These are phyloP conservation scores for Pyrochroa serraticornis DNA, from an alignment of 2,888 invertebrate species.

Conservation along the genomic window DNA sequence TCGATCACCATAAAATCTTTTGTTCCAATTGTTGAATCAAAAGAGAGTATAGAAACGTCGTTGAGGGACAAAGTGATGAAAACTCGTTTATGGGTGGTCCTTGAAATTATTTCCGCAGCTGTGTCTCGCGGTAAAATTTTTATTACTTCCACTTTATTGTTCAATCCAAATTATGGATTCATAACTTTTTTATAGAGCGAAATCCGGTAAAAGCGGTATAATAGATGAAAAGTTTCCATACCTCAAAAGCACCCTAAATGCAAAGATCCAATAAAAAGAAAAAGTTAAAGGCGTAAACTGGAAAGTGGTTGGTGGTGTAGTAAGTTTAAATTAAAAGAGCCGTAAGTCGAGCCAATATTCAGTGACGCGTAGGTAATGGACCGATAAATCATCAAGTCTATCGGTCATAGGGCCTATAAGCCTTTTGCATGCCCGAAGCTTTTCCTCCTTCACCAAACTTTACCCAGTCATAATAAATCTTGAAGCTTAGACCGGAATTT, in stretches of 20 bases:
- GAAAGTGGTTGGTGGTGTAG: constrained; percentile 19
- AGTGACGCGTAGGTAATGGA: constrained; percentile 36
- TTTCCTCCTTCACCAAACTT: constrained; percentile 34
- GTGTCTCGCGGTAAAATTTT: no score
- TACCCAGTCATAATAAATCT: constrained; percentile 36
- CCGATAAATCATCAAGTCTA: constrained; percentile 40
- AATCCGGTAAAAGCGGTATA: neutral
- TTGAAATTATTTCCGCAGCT: no score
- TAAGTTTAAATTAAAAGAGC: constrained; percentile 31
- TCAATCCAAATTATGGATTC: no score
- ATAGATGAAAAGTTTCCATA: constrained; percentile 12
- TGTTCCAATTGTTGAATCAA: no score
- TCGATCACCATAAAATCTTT: no score
- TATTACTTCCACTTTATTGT: no score
- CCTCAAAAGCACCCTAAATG: constrained; percentile 19
- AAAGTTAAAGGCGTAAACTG: constrained; percentile 19
- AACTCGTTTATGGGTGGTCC: no score
- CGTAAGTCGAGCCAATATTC: constrained; percentile 29
- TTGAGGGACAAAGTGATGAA: no score
- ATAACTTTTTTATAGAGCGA: no score
- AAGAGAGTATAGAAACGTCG: no score
- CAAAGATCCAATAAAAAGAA: constrained; percentile 10
- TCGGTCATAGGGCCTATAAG: constrained; percentile 36
- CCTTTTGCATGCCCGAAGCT: constrained; percentile 26
- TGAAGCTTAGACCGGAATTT: constrained; percentile 29